A percentile compares a stretch with the other conserved stretches of the same genome.
Conservation (phyloP, 2,113 vertebrate genomes). For the Saccopteryx bilineata region DNA sequence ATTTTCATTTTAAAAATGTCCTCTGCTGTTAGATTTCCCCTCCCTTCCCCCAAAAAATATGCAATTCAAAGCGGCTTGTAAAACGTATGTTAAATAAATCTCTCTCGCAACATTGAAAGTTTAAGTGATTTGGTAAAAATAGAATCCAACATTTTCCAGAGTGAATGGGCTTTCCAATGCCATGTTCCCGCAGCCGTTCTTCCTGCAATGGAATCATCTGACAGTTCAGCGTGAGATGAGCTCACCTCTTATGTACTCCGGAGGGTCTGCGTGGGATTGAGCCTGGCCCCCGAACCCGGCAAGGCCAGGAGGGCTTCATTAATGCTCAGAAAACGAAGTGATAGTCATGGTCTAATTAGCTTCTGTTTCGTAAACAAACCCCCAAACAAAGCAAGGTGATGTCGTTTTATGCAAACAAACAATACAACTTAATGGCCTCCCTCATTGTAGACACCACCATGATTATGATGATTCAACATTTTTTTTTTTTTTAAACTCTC, state of each 20-base stretch:
- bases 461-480: slow-evolving; percentile 66
- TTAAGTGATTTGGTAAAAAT: slow-evolving; percentile 82
- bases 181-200: slow-evolving; percentile 60
- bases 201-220: slow-evolving; percentile 63
- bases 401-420: slow-evolving; percentile 68
- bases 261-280: slow-evolving; percentile 67
- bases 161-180: slow-evolving; percentile 75
- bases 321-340: slow-evolving; percentile 79
- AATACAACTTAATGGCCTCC: slow-evolving; percentile 31
- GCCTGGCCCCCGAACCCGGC: slow-evolving; percentile 61
- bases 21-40: slow-evolving; percentile 72
- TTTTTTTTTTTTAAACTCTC: slow-evolving; percentile 74
- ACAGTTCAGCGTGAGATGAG: slow-evolving; percentile 60
- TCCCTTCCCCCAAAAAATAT: slow-evolving; percentile 77
- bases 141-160: slow-evolving; percentile 76
- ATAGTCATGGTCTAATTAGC: slow-evolving; percentile 70
- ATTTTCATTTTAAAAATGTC: slow-evolving; percentile 65
- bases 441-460: slow-evolving; percentile 33
- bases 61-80: slow-evolving; percentile 71
- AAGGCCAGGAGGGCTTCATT: slow-evolving; percentile 76
- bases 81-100: slow-evolving; percentile 74
- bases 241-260: slow-evolving; percentile 68
- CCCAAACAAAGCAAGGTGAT: slow-evolving; percentile 74
- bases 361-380: slow-evolving; percentile 73
- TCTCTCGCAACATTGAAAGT: slow-evolving; percentile 77